Evolutionary conservation across 2,797 vertebrate species (phyloP).

Genomic region (Catostomus latipinnis): DNA sequence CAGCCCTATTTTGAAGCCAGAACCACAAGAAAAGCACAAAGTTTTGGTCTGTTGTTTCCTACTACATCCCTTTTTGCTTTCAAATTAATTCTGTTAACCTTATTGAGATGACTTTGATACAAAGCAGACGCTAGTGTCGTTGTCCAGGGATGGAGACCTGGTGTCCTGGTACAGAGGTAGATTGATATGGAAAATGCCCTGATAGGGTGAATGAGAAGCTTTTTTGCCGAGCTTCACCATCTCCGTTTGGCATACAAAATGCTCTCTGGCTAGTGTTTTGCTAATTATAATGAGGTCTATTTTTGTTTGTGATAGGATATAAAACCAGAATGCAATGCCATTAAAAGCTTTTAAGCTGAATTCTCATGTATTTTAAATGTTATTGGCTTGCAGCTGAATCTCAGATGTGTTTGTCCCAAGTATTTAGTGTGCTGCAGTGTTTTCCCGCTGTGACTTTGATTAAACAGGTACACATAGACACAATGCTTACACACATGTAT

Average conservation of each 20-base stretch:
- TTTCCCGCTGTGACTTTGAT: constrained; percentile 15
- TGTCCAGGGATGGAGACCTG: constrained; percentile 25
- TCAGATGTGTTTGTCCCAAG: neutral
- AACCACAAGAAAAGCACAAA: neutral
- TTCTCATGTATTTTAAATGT: constrained; percentile 33
- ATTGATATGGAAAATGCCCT: constrained; percentile 31
- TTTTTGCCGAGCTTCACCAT: constrained; percentile 5
- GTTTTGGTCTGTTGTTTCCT: neutral
- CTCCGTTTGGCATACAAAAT: constrained; percentile 7
- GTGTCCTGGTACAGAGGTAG: constrained; percentile 25
- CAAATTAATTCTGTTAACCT: constrained; percentile 10
- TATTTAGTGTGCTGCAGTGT: constrained; percentile 4
- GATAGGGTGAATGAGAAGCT: neutral
- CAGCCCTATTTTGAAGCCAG: no score
- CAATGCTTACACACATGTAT: neutral
- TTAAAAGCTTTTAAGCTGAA: constrained; percentile 29
- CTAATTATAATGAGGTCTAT: constrained; percentile 12
- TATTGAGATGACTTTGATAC: constrained; percentile 29
- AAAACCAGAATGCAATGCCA: neutral
- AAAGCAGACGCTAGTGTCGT: constrained; percentile 28
- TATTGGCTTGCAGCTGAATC: constrained; percentile 20
- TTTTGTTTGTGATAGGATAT: constrained; percentile 13
- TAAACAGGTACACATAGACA: constrained; percentile 5
- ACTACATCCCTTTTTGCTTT: constrained; percentile 7
- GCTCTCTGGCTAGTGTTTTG: neutral